Conservation (phyloP, 2,888 invertebrate genomes). For the Calliphora vomitoria region DNA sequence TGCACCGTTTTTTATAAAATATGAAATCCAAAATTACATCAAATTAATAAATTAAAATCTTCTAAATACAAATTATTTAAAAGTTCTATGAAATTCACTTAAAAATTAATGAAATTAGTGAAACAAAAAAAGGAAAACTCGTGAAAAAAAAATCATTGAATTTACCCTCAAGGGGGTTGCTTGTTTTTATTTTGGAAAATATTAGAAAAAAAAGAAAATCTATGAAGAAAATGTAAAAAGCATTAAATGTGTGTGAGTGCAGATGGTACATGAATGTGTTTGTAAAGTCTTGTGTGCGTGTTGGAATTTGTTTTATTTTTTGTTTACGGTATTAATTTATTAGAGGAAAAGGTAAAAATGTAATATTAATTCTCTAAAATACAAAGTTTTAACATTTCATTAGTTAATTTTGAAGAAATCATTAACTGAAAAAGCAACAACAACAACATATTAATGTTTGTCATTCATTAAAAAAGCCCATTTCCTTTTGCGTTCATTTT, state of each 20-base stretch:
- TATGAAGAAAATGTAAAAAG: slow-evolving; percentile 36
- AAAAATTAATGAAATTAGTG: slow-evolving; percentile 23
- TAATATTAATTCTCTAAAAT: slow-evolving; percentile 20
- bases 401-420: background rate
- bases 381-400: slow-evolving; percentile 21
- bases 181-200: slow-evolving; percentile 43
- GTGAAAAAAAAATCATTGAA: slow-evolving; percentile 46
- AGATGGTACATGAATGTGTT: slow-evolving; percentile 39
- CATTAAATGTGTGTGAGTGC: slow-evolving; percentile 29
- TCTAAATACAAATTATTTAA: slow-evolving; percentile 25
- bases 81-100: slow-evolving; percentile 33
- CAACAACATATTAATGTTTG: slow-evolving; percentile 22
- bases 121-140: slow-evolving; percentile 14
- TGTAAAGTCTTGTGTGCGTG: slow-evolving; percentile 51
- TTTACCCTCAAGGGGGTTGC: slow-evolving; percentile 43
- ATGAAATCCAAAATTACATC: slow-evolving; percentile 54
- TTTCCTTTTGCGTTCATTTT: slow-evolving; percentile 63
- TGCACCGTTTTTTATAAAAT: slow-evolving; percentile 70
- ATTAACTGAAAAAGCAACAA: slow-evolving; percentile 42
- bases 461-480: slow-evolving; percentile 37
- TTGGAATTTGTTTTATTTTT: slow-evolving; percentile 46
- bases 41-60: slow-evolving; percentile 48
- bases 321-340: slow-evolving; percentile 43
- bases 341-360: slow-evolving; percentile 55
- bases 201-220: slow-evolving; percentile 13